These are phyloP conservation scores for Lampris incognitus DNA, from an alignment of 2,113 vertebrate genomes.

Conservation along the genomic window DNA sequence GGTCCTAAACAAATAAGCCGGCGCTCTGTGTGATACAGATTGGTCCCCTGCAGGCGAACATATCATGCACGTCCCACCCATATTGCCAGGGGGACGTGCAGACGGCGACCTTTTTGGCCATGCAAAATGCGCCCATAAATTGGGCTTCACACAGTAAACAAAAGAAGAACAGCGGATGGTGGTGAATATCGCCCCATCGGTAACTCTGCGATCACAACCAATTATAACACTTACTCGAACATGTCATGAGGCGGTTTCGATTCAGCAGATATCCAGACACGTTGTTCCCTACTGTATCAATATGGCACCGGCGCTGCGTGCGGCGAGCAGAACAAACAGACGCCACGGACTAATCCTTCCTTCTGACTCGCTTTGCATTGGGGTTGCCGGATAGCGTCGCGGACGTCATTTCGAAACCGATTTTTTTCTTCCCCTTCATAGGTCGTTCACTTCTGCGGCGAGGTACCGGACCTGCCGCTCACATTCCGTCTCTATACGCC, in stretches of 20 bases:
- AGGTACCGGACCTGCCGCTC: conserved; percentile 47
- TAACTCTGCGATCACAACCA: background rate
- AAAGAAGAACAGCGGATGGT: background rate
- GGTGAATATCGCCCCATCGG: background rate
- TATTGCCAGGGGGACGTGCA: background rate
- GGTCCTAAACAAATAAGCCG: no score
- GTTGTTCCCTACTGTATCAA: conserved; percentile 32
- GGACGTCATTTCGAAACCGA: background rate
- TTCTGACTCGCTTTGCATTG: conserved; percentile 30
- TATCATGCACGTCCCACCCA: background rate
- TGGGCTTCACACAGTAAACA: background rate
- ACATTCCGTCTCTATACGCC: conserved; percentile 49
- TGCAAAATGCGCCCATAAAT: background rate
- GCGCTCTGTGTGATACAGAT: background rate
- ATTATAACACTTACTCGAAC: conserved; percentile 82
- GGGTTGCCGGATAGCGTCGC: background rate
- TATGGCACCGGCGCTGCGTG: conserved; percentile 47
- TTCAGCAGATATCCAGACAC: conserved; percentile 45
- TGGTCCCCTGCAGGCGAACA: background rate
- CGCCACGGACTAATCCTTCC: conserved; percentile 38
- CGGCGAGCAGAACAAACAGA: conserved; percentile 36
- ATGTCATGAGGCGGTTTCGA: conserved; percentile 76
- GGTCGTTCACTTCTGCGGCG: conserved; percentile 30
- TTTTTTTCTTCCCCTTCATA: conserved; percentile 42
- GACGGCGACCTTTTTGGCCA: conserved; percentile 7